Conservation (phyloP, 2,113 vertebrate genomes). For the Brachypodius melanocephalos region DNA sequence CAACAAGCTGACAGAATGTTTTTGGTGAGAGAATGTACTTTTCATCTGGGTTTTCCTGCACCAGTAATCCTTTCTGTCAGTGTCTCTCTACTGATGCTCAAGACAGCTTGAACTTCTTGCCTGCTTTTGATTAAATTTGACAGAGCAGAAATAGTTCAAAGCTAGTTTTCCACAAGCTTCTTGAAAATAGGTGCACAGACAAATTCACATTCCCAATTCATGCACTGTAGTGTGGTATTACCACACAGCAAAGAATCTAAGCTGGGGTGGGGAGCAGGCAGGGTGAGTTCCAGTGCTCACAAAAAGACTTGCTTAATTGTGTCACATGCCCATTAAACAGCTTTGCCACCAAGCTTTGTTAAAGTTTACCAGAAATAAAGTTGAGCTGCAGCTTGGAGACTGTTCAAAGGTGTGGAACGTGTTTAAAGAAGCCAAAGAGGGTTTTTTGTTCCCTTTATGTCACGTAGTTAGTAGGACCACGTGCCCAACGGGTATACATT, state of each 20-base stretch:
- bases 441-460: neutral
- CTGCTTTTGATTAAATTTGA: neutral
- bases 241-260: neutral
- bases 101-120: neutral
- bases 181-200: neutral
- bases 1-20: neutral
- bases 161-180: neutral
- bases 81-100: neutral
- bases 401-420: neutral
- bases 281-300: neutral
- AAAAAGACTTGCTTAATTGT: neutral
- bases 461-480: neutral
- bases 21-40: neutral
- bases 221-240: neutral
- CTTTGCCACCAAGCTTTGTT: neutral
- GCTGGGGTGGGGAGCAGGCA: neutral
- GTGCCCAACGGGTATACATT: fast-evolving
- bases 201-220: neutral
- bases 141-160: conserved; percentile 28
- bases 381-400: neutral
- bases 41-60: neutral
- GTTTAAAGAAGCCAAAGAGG: neutral
- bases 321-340: neutral
- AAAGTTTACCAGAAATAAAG: conserved; percentile 35
- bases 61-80: conserved; percentile 25